Evolutionary conservation across 2,888 invertebrate genomes (phyloP).

Genomic region (Oscheius myriophilus): DNA sequence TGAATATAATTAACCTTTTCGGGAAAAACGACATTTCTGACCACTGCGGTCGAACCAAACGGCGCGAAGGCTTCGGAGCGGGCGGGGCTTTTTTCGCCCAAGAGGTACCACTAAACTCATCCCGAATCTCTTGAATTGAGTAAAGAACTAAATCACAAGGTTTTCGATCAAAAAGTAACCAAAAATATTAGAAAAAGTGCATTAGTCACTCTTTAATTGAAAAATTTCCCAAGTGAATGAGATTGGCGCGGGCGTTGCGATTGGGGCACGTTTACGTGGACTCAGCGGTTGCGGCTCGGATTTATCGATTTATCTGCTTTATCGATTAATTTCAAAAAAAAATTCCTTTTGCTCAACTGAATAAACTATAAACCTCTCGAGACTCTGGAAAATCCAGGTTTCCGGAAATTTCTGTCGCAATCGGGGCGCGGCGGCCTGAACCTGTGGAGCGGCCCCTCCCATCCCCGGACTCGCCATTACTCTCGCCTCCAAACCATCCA

Average conservation of each 20-base stretch:
- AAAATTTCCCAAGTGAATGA: background rate
- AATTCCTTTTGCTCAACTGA: background rate
- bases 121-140: no score
- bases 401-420: slow-evolving; percentile 69
- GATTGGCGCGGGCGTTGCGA: background rate
- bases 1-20: no score
- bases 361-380: background rate
- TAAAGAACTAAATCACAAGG: background rate
- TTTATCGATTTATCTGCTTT: background rate
- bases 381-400: slow-evolving; percentile 68
- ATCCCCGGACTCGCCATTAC: slow-evolving; percentile 2
- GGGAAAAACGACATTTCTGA: no score
- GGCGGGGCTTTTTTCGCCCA: no score
- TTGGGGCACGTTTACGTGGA: background rate
- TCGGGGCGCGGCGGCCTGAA: background rate
- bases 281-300: background rate
- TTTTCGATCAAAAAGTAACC: no score
- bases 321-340: no score
- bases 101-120: no score
- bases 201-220: background rate
- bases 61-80: no score
- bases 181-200: background rate
- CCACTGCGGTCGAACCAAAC: no score
- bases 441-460: background rate
- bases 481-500: no score